Evolutionary conservation across 35 echinoderm and acorn worm genomes (phyloP), one percentile per base, ranked within the genome.

Genomic region (Ophiothrix spiculata): DNA sequence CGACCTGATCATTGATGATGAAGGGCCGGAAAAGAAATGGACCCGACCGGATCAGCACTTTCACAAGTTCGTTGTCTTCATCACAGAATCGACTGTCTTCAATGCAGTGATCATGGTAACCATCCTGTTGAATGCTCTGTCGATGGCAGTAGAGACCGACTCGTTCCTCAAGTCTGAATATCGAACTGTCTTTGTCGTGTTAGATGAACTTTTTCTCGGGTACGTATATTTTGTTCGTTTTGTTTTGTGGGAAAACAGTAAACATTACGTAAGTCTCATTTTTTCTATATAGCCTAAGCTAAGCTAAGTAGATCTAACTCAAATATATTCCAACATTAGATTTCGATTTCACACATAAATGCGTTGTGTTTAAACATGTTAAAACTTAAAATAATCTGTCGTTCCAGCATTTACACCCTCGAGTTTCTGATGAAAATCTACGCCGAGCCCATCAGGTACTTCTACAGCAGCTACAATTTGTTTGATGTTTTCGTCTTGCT

Each of bases 351-450:
- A n/a, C n/a, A n/a, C n/a, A n/a, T n/a, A n/a, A n/a, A n/a, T n/a
- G n/a, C n/a, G n/a, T n/a, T n/a, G n/a, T n/a, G n/a, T n/a, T n/a
- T n/a, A n/a, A n/a, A n/a, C n/a, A n/a, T n/a, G n/a, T n/a, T n/a
- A n/a, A n/a, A n/a, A n/a, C n/a, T n/a, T n/a, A n/a, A n/a, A n/a
- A n/a, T n/a, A n/a, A n/a, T n/a, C n/a, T n/a, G n/a, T n/a, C n/a
- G n/a, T n/a, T n/a, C n/a, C n/a, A n/a, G n/a, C 33, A 93, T 97
- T 40, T 97, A 97, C 79, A 97, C 94, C 3, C 56, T 86, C 16
- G 96, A 99, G 40, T 99, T 99, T 41, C 78, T 94, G 17, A 64
- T 99, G 88, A 99, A 99, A 75, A 99, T 99, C 74, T 99, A 99
- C 73, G 96, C 96, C 32, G 96, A 99, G 46, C 96, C 96, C 0